Evolutionary conservation across 2,797 vertebrate genomes (phyloP), one percentile per base, ranked within the genome.

Genomic region (Hoplostethus atlanticus): DNA sequence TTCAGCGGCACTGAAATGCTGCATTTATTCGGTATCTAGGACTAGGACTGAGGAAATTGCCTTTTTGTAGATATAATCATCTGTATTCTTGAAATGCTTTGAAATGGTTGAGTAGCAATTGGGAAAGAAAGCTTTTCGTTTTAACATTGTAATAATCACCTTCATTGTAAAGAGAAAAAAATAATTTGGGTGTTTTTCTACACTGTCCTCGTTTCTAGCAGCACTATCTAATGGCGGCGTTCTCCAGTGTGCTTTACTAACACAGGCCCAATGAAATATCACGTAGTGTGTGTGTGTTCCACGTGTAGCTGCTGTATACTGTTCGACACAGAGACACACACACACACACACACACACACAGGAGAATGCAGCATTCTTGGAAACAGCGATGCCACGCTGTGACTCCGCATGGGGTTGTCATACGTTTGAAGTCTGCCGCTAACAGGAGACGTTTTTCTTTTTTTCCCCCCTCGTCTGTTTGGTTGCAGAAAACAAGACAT

Each of bases 351-450:
- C 21, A 21, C 21, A 21, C 21, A 21, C 21, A 21, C 21, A 53
- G 44, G 47, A 59, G 5, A 46, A 28, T 59, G 17, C 31, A 71
- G 5, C 38, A 64, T 42, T 42, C 62, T 56, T 17, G 44, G 34
- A 67, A 78, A 71, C 47, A 47, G 67, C 42, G 36, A 28, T 42
- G 6, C 31, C 78, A 53, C 2, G 30, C 78, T 79, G 76, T 13
- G 70, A 77, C 68, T 76, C 76, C 53, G 53, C 78, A 73, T 70
- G 76, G 59, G 69, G 63, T 55, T 71, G 78, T 80, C 65, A 77
- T 52, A 51, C 28, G 48, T 86, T 81, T 79, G 60, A 86, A 80
- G 76, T 83, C 64, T 79, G 59, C 67, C 31, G 61, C 67, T 61
- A n/a, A 51, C 55, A 76, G 79, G 77, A 73, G 69, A 71, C 13